phyloP scores from a whole-genome alignment of 2,113 vertebrate species.

The Sebastes schlegelii region DNA sequence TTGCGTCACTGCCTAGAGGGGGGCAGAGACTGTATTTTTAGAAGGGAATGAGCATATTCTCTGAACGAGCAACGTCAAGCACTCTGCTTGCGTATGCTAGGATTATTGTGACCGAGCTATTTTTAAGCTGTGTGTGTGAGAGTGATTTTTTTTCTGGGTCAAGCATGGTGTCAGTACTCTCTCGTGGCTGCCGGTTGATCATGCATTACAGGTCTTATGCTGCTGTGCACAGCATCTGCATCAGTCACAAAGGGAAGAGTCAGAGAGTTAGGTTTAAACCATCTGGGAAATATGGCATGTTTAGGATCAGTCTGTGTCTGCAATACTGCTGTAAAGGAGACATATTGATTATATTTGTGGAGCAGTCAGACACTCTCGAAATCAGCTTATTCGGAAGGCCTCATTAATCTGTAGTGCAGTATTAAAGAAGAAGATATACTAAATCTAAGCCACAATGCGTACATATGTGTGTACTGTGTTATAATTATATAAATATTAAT shows the following conservation, averaged over 20 bases:
- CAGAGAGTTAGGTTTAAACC: slow-evolving; percentile 15
- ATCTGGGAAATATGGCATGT: background rate
- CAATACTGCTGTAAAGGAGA: background rate
- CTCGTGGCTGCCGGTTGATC: slow-evolving; percentile 56
- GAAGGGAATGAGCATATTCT: slow-evolving; percentile 79
- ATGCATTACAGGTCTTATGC: slow-evolving; percentile 31
- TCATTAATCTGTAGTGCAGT: slow-evolving; percentile 1
- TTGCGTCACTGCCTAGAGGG: slow-evolving; percentile 74
- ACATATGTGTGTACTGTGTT: background rate
- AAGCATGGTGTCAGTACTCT: slow-evolving; percentile 66
- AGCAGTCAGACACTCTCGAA: background rate
- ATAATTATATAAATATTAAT: background rate
- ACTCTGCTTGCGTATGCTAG: slow-evolving; percentile 77
- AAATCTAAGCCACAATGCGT: background rate
- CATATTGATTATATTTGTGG: background rate
- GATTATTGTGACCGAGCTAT: slow-evolving; percentile 82
- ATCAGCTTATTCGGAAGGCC: background rate
- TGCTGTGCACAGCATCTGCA: slow-evolving; percentile 55
- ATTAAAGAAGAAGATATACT: slow-evolving; percentile 1
- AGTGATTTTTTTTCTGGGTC: slow-evolving; percentile 75
- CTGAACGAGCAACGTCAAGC: slow-evolving; percentile 74
- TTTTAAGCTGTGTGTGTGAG: slow-evolving; percentile 72
- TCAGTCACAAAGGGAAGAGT: slow-evolving; percentile 23
- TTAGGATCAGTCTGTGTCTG: background rate
- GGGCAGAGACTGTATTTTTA: slow-evolving; percentile 75